Percentiles rank a stretch among this genome's conserved stretches.
Evolutionary conservation across 1,140 invertebrate genomes (phyloP).

Genomic region (Papilio dardanus): DNA sequence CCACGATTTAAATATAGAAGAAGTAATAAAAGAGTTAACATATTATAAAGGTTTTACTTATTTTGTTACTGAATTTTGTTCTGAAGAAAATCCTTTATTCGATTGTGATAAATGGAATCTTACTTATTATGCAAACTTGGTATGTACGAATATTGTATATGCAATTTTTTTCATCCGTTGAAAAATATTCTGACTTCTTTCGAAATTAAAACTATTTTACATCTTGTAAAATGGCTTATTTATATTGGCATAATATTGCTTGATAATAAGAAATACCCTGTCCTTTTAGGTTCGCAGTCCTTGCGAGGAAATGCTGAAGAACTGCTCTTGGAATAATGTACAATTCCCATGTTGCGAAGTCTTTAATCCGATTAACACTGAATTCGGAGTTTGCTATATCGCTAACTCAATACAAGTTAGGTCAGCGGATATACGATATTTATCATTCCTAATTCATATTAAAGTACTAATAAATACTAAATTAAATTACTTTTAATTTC

Average conservation of each 20-base stretch:
- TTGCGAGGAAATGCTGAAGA: constrained; percentile 83
- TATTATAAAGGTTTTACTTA: constrained; percentile 86
- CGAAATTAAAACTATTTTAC: too few relatives aligned
- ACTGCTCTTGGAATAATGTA: constrained; percentile 85
- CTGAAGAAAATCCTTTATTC: constrained; percentile 66
- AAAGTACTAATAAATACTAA: neutral
- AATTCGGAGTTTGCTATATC: constrained; percentile 85
- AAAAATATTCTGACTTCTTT: too few relatives aligned
- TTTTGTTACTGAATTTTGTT: constrained; percentile 85
- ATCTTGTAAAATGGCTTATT: neutral
- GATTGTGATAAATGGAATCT: constrained; percentile 84
- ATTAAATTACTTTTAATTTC: constrained; percentile 41
- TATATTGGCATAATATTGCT: neutral
- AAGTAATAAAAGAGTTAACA: constrained; percentile 86
- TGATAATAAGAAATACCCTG: neutral
- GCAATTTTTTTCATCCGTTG: too few relatives aligned
- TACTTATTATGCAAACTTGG: constrained; percentile 82
- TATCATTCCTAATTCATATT: neutral
- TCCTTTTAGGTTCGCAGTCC: constrained; percentile 81
- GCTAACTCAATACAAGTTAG: constrained; percentile 85
- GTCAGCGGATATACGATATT: constrained; percentile 28
- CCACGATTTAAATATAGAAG: constrained; percentile 87
- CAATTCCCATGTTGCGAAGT: constrained; percentile 86
- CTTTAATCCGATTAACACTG: constrained; percentile 85
- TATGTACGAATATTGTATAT: constrained; percentile 60